Base-by-base conservation (phyloP, 2,797 vertebrate genomes). In the Pseudomugil gertrudae region DNA sequence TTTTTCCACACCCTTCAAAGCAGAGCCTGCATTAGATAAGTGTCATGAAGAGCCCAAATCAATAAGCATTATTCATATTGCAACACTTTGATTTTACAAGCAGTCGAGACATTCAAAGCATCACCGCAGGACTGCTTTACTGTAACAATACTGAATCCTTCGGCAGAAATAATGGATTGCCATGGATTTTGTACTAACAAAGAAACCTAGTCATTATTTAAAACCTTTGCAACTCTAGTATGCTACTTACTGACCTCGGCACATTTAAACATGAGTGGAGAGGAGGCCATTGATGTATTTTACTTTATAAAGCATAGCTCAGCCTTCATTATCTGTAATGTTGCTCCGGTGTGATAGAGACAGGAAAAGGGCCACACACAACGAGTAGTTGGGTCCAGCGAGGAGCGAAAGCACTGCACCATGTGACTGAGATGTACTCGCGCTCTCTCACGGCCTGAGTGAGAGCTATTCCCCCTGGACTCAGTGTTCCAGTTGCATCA, bases 401-500 rank as follows among this genome's bases (percentile, higher is more conserved):
- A 74, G 62, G 57, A 70, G 70, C 66, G 84, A 84, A 73, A 68
- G 78, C 33, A 2, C 59, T 30, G 80, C 61, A 72, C 85, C 87
- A 90, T 87, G 85, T 93, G 87, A 92, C 81, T 35, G 74, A 78
- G 83, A 85, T 85, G 78, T 76, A 75, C 85, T 81, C 63, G 72
- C 30, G 57, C 80, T 87, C 83, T 88, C 87, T 92, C 82, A 84
- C 68, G 72, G 84, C 69, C 86, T 79, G 80, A 80, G 84, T 75
- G 84, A 89, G 85, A 83, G 86, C 78, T 79, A 81, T 86, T 89
- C 89, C 87, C 92, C 65, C 54, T n/a, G 71, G 86, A 91, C 79
- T 74, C 74, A 36, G 72, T 92, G 91, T 82, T 93, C 90, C 81
- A 89, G 78, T 91, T 93, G 84, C 82, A 83, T 90, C 81, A 69